These are phyloP conservation scores for Garra rufa DNA, from an alignment of 2,113 vertebrate genomes.

Conservation along the genomic window DNA sequence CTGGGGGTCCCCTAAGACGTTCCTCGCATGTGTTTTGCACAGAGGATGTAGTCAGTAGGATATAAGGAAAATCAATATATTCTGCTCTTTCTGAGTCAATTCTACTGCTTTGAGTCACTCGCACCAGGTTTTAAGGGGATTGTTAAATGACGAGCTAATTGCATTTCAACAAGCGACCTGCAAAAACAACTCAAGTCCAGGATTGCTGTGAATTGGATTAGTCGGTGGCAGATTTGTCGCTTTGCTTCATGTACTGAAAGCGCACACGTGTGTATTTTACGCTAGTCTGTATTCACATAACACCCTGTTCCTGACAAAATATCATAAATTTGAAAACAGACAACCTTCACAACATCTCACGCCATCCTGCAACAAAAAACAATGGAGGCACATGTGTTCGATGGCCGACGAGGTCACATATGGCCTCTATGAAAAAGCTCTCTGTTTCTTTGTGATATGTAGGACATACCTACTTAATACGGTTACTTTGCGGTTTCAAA, in stretches of 20 bases:
- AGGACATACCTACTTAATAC: constrained; percentile 33
- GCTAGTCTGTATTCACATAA: background rate
- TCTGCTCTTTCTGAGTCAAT: background rate
- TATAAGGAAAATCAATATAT: constrained; percentile 15
- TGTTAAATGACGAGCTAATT: constrained; percentile 56
- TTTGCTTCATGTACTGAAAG: background rate
- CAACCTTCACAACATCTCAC: background rate
- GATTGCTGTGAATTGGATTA: constrained; percentile 47
- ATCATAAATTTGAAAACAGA: background rate
- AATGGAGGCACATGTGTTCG: constrained; percentile 42
- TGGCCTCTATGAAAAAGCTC: constrained; percentile 51
- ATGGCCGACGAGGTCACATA: constrained; percentile 31
- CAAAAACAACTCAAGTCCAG: constrained; percentile 46
- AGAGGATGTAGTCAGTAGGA: constrained; percentile 35
- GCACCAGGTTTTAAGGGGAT: constrained; percentile 39
- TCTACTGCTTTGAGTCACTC: constrained; percentile 36
- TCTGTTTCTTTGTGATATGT: constrained; percentile 47
- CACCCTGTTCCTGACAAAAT: background rate
- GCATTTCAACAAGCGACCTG: constrained; percentile 44
- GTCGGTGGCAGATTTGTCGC: background rate
- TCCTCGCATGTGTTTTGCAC: constrained; percentile 46
- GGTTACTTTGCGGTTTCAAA: constrained; percentile 29
- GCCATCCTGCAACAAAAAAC: constrained; percentile 29
- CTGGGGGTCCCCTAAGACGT: constrained; percentile 56
- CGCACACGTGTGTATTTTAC: background rate